Evolutionary conservation across 2,888 invertebrate genomes (phyloP), one percentile per base, ranked within the genome.

Genomic region (Pandemis cinnamomeana): DNA sequence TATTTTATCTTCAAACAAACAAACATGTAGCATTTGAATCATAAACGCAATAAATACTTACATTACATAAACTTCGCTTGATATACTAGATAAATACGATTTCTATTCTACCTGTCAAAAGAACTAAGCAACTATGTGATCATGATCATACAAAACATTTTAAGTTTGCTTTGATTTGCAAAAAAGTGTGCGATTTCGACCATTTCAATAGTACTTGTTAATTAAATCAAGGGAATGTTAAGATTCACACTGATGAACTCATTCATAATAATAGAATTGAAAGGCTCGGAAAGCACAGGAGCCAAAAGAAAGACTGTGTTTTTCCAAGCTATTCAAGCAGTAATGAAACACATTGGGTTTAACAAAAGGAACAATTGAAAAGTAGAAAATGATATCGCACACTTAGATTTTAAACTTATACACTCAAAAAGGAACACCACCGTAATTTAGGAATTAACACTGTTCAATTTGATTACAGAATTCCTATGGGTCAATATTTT

Each of bases 11-110:
- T 7, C 2, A 15, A 55, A 55, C 20, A 55, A 55, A 20, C 8
- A 53, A 53, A n/a, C 8, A 55, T 8, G 7, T 7, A 20, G 8
- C 8, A 55, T 55, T 53, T 53, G 15, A 15, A 55, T 20, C 2
- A 55, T 20, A 20, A 20, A 15, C 55, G 20, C 55, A 55, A 55
- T 55, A 55, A 55, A 55, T 55, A 55, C 55, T n/a, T 55, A 55
- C 27, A 13, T n/a, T 55, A 55, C 8, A 36, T 36, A 36, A 36
- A 55, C 55, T 20, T 55, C 7, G 8, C 7, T 20, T 20, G 55
- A 15, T 6, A 55, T 55, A 20, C 20, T 20, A 55, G 27, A 36
- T 36, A 36, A 36, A 55, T 15, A 20, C 20, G 20, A 55, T 55
- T 55, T 55, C 2, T 6, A 55, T 55, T 20, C 7, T 20, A 55